Evolutionary conservation across 1,140 invertebrate genomes (phyloP).

Genomic region (Anagrus nilaparvatae): DNA sequence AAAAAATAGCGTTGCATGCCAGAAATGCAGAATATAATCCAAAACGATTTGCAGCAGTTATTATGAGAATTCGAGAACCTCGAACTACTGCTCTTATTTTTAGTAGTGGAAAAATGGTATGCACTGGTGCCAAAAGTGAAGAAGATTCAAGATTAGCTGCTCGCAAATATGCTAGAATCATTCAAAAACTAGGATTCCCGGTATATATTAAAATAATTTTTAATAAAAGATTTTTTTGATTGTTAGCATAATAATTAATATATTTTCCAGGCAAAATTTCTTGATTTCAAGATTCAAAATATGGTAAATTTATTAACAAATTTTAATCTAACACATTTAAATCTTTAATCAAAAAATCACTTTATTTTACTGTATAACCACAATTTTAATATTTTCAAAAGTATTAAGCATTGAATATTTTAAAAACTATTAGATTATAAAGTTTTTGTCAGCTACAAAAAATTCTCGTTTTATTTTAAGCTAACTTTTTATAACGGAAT

Average conservation of each 20-base stretch:
- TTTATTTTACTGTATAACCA: no score
- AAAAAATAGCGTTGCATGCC: conserved; percentile 97
- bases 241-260: conserved; percentile 3
- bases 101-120: conserved; percentile 99
- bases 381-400: no score
- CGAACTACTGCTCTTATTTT: conserved; percentile 98
- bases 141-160: conserved; percentile 94
- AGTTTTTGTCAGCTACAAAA: no score
- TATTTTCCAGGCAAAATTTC: conserved; percentile 81
- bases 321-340: no score
- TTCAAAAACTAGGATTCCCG: conserved; percentile 95
- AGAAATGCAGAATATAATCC: conserved; percentile 99
- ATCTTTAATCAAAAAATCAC: no score
- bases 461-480: no score
- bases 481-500: no score
- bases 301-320: no score
- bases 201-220: conserved; percentile 45
- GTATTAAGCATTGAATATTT: no score
- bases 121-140: conserved; percentile 99
- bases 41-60: conserved; percentile 99
- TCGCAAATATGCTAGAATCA: conserved; percentile 97
- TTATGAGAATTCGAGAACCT: conserved; percentile 98
- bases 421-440: no score
- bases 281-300: conserved; percentile 99
- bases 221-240: conserved; percentile 1